Evolutionary conservation across 2,888 invertebrate species (phyloP).

Genomic region (Euzophera pinguis): DNA sequence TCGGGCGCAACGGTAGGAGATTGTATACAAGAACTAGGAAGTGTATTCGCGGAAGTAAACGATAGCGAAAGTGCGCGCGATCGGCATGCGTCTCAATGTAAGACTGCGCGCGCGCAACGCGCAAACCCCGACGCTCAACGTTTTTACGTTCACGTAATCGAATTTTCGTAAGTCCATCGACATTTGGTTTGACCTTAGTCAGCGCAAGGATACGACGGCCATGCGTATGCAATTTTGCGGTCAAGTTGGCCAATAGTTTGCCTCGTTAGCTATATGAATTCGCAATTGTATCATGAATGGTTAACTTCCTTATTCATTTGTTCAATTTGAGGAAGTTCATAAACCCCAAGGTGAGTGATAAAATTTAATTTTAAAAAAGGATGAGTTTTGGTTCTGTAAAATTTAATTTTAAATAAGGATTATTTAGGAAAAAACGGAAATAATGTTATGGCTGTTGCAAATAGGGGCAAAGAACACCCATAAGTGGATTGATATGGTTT

Average conservation of each 20-base stretch:
- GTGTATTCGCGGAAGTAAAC: constrained; percentile 42
- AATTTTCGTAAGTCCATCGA: constrained; percentile 22
- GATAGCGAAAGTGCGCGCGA: constrained; percentile 72
- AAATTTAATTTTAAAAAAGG: no score
- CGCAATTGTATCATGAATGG: neutral
- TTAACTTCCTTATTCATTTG: neutral
- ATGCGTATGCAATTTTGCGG: constrained; percentile 6
- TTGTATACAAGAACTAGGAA: constrained; percentile 19
- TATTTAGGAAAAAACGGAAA: no score
- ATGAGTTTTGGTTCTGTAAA: no score
- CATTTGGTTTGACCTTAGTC: constrained; percentile 5
- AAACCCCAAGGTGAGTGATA: neutral
- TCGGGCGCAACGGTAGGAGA: neutral
- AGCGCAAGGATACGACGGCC: constrained; percentile 1
- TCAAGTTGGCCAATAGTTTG: neutral
- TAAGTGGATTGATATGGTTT: no score
- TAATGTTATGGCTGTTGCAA: no score
- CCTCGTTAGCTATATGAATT: neutral
- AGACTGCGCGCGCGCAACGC: constrained; percentile 51
- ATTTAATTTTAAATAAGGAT: no score
- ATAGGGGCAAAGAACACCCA: no score
- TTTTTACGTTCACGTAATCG: constrained; percentile 60
- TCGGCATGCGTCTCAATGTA: constrained; percentile 56
- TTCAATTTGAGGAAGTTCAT: neutral
- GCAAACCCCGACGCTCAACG: constrained; percentile 24